Evolutionary conservation across 2,113 vertebrate genomes (phyloP).

Genomic region (Paraplagusia blochii): DNA sequence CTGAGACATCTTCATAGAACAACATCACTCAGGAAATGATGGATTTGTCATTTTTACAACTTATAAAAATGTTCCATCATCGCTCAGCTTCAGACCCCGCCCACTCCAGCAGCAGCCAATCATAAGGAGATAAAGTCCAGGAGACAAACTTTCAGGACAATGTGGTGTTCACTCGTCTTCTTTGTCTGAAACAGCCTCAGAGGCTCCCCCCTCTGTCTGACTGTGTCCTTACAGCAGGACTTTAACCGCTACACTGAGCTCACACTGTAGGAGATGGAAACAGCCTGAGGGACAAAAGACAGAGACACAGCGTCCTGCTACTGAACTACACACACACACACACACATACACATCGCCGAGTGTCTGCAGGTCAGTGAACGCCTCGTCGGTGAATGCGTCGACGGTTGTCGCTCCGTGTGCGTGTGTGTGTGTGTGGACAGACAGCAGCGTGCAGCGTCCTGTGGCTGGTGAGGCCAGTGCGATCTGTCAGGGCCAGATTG

Average conservation of each 20-base stretch:
- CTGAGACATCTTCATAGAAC: no score
- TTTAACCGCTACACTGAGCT: constrained; percentile 67
- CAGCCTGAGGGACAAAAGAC: constrained; percentile 47
- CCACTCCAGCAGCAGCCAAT: neutral
- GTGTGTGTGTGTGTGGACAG: no score
- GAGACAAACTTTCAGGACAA: constrained; percentile 15
- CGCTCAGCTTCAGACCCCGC: no score
- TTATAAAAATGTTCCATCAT: no score
- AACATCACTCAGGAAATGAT: no score
- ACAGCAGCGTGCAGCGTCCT: constrained; percentile 35
- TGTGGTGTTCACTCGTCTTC: constrained; percentile 15
- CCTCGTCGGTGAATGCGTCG: neutral
- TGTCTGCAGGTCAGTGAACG: constrained; percentile 12
- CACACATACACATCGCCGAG: constrained; percentile 8
- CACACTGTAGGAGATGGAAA: constrained; percentile 62
- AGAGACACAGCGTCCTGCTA: constrained; percentile 38
- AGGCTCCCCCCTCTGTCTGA: constrained; percentile 33
- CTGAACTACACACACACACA: constrained; percentile 39
- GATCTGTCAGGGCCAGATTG: constrained; percentile 78
- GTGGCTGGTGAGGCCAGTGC: constrained; percentile 67
- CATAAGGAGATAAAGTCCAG: neutral
- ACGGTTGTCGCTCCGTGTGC: neutral
- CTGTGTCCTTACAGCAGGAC: constrained; percentile 60
- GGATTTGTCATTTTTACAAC: no score
- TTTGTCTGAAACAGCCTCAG: constrained; percentile 31